phyloP scores from a whole-genome alignment of 2,888 invertebrate genomes.

The Diabrotica balteata region DNA sequence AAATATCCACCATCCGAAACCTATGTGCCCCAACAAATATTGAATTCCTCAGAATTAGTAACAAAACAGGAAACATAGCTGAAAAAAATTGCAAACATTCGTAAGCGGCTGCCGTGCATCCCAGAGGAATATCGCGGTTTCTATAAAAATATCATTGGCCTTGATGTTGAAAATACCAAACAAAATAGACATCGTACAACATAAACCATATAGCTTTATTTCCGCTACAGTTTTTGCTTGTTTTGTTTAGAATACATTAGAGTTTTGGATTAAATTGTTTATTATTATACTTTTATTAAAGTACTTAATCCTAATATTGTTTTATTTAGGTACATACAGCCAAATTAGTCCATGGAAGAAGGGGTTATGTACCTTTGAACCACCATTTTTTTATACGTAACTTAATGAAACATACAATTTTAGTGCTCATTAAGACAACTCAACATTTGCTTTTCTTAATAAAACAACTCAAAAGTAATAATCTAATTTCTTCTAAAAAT shows the following conservation, averaged over 20 bases:
- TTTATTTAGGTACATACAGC: not conserved
- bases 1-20: constrained; percentile 5
- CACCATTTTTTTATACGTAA: not conserved
- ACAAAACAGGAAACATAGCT: constrained; percentile 2
- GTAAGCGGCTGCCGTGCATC: constrained; percentile 11
- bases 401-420: not conserved
- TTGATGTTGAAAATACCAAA: constrained; percentile 3
- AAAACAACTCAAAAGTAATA: not conserved
- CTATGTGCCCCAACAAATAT: constrained; percentile 3
- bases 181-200: too few relatives aligned
- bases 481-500: not conserved
- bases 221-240: too few relatives aligned
- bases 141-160: constrained; percentile 15
- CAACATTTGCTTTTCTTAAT: not conserved
- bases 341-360: not conserved
- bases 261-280: not conserved
- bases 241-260: too few relatives aligned
- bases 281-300: not conserved
- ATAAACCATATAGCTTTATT: not conserved
- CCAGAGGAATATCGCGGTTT: constrained; percentile 7
- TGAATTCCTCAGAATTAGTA: constrained; percentile 4
- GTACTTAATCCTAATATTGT: not conserved
- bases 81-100: not conserved
- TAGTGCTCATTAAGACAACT: not conserved
- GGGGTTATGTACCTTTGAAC: not conserved